Evolutionary conservation across 2,113 vertebrate species (phyloP).

Genomic region (Phrynocephalus versicolor): DNA sequence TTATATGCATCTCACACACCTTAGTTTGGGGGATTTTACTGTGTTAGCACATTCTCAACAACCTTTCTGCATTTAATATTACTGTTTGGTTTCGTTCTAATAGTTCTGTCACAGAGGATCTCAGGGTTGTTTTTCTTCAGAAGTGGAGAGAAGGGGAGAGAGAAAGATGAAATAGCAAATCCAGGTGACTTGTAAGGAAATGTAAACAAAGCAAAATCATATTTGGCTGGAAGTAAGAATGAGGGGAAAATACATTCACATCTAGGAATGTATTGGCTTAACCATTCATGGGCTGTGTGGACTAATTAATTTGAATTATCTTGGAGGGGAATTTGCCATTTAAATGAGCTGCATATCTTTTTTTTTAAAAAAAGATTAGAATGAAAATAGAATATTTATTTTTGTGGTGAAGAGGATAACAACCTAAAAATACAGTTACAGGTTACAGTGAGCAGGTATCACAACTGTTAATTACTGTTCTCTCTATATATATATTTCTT

Average conservation of each 20-base stretch:
- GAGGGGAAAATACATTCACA: slow-evolving; percentile 39
- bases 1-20: slow-evolving; percentile 76
- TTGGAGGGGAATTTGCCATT: slow-evolving; percentile 32
- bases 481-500: slow-evolving; percentile 27
- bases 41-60: slow-evolving; percentile 73
- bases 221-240: slow-evolving; percentile 55
- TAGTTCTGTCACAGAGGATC: slow-evolving; percentile 63
- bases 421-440: slow-evolving; percentile 53
- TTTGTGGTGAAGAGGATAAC: slow-evolving; percentile 50
- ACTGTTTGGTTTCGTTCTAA: slow-evolving; percentile 67
- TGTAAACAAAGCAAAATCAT: slow-evolving; percentile 69
- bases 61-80: slow-evolving; percentile 69
- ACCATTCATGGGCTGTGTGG: slow-evolving; percentile 27
- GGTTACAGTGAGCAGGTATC: slow-evolving; percentile 49
- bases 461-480: slow-evolving; percentile 42
- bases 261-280: slow-evolving; percentile 58
- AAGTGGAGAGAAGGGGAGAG: slow-evolving; percentile 44
- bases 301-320: slow-evolving; percentile 36
- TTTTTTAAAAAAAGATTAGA: slow-evolving; percentile 1
- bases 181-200: slow-evolving; percentile 59
- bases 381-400: background rate
- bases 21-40: slow-evolving; percentile 43
- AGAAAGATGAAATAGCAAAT: slow-evolving; percentile 42
- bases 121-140: slow-evolving; percentile 44
- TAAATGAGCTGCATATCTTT: slow-evolving; percentile 12